Conservation (phyloP, 2,113 vertebrate species). For the Sceloporus tristichus region DNA sequence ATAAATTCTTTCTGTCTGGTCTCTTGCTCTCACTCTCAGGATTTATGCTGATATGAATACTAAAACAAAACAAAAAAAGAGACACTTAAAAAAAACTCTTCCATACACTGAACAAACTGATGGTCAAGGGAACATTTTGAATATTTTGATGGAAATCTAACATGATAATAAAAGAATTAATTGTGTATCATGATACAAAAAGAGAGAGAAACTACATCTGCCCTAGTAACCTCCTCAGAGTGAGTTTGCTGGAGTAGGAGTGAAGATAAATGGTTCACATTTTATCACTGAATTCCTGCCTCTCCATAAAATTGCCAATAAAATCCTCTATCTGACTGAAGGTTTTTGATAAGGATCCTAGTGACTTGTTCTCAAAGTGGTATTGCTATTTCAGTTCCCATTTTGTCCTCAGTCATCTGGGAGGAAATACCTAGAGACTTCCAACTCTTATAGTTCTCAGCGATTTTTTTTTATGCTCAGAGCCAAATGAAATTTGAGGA, state of each 20-base stretch:
- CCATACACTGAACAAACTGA: background rate
- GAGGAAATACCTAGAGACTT: background rate
- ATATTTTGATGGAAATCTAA: background rate
- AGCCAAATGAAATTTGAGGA: slow-evolving; percentile 6
- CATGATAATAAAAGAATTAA: background rate
- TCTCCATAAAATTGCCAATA: slow-evolving; percentile 71
- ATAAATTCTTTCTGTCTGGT: background rate
- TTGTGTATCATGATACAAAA: slow-evolving; percentile 22
- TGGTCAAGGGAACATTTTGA: background rate
- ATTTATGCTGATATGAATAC: background rate
- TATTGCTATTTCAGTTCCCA: slow-evolving; percentile 17
- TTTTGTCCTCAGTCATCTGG: background rate
- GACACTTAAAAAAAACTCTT: background rate
- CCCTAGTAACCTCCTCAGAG: slow-evolving; percentile 63
- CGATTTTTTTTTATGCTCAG: background rate
- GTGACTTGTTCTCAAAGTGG: background rate
- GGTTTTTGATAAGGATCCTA: slow-evolving; percentile 39
- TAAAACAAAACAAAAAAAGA: background rate
- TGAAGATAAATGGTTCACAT: slow-evolving; percentile 69
- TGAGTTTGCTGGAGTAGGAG: slow-evolving; percentile 62
- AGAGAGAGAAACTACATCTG: slow-evolving; percentile 41
- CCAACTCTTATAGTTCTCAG: background rate
- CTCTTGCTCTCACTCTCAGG: background rate
- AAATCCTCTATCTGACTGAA: slow-evolving; percentile 61
- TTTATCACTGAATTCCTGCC: slow-evolving; percentile 68